Evolutionary conservation across 2,888 invertebrate genomes (phyloP).

Genomic region (Dryomyza anilis): DNA sequence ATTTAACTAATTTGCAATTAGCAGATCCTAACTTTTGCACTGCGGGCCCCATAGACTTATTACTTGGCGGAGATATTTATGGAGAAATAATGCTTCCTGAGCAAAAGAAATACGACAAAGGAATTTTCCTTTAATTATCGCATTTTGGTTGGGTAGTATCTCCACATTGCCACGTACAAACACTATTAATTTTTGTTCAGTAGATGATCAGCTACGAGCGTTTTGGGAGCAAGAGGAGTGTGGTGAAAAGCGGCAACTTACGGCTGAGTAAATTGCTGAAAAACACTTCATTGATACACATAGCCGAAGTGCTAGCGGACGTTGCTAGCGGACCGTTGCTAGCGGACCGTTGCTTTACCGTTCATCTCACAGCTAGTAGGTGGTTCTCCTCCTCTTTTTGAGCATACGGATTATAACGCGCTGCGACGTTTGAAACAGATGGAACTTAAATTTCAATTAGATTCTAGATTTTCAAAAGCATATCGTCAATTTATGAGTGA

Average conservation of each 20-base stretch:
- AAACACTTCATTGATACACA: too few species aligned
- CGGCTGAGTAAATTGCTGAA: too few species aligned
- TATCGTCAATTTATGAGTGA: constrained; percentile 14
- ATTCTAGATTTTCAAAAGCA: not conserved
- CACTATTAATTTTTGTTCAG: too few species aligned
- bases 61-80: too few species aligned
- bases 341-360: constrained; percentile 24
- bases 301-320: not conserved
- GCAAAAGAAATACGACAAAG: constrained; percentile 3
- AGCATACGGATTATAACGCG: constrained; percentile 24
- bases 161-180: too few species aligned
- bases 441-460: constrained; percentile 3
- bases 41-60: not conserved
- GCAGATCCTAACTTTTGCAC: constrained; percentile 22
- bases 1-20: not conserved
- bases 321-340: too few species aligned
- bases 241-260: too few species aligned
- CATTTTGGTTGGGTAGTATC: constrained; percentile 11
- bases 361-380: constrained; percentile 14
- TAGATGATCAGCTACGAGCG: too few species aligned
- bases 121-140: not conserved
- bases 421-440: constrained; percentile 24
- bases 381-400: not conserved
- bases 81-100: not conserved
- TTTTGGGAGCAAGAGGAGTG: too few species aligned